A percentile compares a stretch with the other conserved stretches of the same genome.
Evolutionary conservation across 2,888 invertebrate species (phyloP).

Genomic region (Shargacucullia verbasci): DNA sequence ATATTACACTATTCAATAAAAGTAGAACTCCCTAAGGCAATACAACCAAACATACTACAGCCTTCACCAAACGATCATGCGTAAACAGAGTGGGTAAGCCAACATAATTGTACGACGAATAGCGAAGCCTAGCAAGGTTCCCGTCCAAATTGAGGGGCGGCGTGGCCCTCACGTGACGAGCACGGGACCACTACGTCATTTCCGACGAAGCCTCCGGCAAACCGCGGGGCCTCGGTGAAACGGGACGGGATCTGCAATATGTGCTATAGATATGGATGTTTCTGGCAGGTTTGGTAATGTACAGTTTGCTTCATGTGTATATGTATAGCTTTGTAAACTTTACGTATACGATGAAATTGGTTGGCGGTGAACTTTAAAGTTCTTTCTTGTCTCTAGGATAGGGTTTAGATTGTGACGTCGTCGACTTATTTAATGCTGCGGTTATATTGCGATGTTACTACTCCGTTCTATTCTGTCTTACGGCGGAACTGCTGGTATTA

Average conservation of each 20-base stretch:
- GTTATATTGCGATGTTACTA: no score
- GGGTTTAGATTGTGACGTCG: no score
- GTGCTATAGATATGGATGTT: not conserved
- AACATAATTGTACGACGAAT: slow-evolving; percentile 33
- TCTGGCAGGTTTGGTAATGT: not conserved
- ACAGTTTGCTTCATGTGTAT: no score
- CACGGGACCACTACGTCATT: slow-evolving; percentile 51
- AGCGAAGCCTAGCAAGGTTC: slow-evolving; percentile 61
- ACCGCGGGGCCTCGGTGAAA: slow-evolving; percentile 12
- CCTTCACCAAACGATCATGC: slow-evolving; percentile 32
- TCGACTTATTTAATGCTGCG: no score
- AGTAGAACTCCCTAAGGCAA: not conserved
- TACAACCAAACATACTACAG: slow-evolving; percentile 4
- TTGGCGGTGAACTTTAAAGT: no score
- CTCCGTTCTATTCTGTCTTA: no score
- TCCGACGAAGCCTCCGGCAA: slow-evolving; percentile 33
- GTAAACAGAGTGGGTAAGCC: slow-evolving; percentile 18
- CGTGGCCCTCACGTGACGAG: slow-evolving; percentile 53
- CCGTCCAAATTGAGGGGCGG: slow-evolving; percentile 58
- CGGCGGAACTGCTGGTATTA: no score
- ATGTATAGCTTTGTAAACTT: not conserved
- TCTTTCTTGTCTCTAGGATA: no score
- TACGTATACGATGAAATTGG: no score
- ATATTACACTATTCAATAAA: not conserved
- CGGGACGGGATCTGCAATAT: not conserved